phyloP scores from a whole-genome alignment of 1,140 invertebrate genomes.

The Gryon sp. region DNA sequence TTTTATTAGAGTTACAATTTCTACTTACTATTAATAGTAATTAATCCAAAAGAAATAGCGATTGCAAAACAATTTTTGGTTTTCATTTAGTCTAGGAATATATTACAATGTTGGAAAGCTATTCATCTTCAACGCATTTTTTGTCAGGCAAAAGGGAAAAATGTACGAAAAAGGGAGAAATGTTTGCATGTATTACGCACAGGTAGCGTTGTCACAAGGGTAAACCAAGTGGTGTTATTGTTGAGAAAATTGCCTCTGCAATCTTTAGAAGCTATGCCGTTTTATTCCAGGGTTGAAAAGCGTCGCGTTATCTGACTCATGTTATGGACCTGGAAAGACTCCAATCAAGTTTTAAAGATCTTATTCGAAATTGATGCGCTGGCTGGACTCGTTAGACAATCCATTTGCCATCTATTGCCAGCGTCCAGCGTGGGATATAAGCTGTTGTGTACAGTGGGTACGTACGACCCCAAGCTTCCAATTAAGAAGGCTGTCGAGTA shows the following conservation, averaged over 20 bases:
- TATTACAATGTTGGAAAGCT: too few relatives aligned
- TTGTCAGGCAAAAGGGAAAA: conserved; percentile 9
- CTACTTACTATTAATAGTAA: too few relatives aligned
- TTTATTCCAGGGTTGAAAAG: conserved; percentile 54
- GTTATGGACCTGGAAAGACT: conserved; percentile 42
- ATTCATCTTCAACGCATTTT: conserved; percentile 24
- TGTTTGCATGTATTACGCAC: conserved; percentile 49
- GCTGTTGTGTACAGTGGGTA: conserved; percentile 45
- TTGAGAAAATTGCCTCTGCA: conserved; percentile 68
- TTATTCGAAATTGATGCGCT: conserved; percentile 65
- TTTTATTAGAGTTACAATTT: too few relatives aligned
- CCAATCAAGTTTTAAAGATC: conserved; percentile 65
- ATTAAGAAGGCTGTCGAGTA: conserved; percentile 50
- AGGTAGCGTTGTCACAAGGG: conserved; percentile 52
- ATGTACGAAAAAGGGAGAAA: not conserved
- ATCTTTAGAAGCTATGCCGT: conserved; percentile 57
- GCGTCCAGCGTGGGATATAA: conserved; percentile 42
- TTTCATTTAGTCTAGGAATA: too few relatives aligned
- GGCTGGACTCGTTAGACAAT: conserved; percentile 61
- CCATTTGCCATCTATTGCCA: conserved; percentile 56
- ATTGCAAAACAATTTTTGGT: too few relatives aligned
- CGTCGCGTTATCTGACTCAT: conserved; percentile 53
- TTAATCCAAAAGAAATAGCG: too few relatives aligned
- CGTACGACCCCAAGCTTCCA: conserved; percentile 45
- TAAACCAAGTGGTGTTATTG: conserved; percentile 62